Evolutionary conservation across 2,888 invertebrate genomes (phyloP).

Genomic region (Altica lythri): DNA sequence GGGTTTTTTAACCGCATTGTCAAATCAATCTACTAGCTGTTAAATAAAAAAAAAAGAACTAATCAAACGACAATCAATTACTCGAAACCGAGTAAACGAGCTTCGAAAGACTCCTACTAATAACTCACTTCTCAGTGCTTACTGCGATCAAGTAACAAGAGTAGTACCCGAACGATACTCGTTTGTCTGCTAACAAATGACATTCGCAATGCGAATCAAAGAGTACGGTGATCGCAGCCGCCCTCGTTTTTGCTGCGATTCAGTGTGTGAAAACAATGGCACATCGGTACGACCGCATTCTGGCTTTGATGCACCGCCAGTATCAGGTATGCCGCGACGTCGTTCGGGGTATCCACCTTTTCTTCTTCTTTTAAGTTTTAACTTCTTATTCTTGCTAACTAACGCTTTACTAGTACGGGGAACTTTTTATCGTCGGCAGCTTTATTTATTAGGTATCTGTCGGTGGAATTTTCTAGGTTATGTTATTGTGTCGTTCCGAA

Average conservation of each 20-base stretch:
- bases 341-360: slow-evolving; percentile 28
- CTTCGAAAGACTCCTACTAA: slow-evolving; percentile 31
- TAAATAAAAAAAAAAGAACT: slow-evolving; percentile 20
- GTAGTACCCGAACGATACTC: slow-evolving; percentile 47
- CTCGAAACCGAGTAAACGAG: slow-evolving; percentile 19
- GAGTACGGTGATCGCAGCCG: slow-evolving; percentile 53
- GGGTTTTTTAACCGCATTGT: too few species aligned
- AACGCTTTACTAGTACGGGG: slow-evolving; percentile 35
- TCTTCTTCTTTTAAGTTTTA: slow-evolving; percentile 19
- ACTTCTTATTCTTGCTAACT: slow-evolving; percentile 31
- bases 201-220: slow-evolving; percentile 55
- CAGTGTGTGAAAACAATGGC: slow-evolving; percentile 59
- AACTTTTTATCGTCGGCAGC: slow-evolving; percentile 31
- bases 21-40: too few species aligned
- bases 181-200: slow-evolving; percentile 54
- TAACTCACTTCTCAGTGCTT: slow-evolving; percentile 46
- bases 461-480: slow-evolving; percentile 33
- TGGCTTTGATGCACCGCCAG: slow-evolving; percentile 53
- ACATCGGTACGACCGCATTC: slow-evolving; percentile 57
- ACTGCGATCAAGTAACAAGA: slow-evolving; percentile 35
- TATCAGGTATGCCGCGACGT: slow-evolving; percentile 46
- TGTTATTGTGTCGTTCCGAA: slow-evolving; percentile 27
- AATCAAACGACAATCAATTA: slow-evolving; percentile 25
- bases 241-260: slow-evolving; percentile 55
- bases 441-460: slow-evolving; percentile 36